These are phyloP conservation scores for Chrysolina haemoptera DNA, from an alignment of 2,888 invertebrate genomes.

Conservation along the genomic window DNA sequence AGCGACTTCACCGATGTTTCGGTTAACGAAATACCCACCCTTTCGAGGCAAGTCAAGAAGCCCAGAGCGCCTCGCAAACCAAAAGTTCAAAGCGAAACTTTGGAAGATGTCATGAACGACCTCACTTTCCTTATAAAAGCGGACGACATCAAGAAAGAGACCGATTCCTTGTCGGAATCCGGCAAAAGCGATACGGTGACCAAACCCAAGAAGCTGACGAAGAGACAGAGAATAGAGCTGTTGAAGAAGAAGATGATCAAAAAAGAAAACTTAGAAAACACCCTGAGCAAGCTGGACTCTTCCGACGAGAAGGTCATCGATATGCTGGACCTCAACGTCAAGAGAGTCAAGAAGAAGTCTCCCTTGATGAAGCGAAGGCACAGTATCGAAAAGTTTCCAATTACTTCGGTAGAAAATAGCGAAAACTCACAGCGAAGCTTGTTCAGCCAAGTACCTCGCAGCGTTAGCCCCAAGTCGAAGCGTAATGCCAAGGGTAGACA, in stretches of 20 bases:
- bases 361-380: conserved; percentile 63
- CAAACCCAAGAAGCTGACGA: conserved; percentile 59
- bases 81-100: conserved; percentile 56
- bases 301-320: conserved; percentile 67
- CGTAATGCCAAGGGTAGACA: conserved; percentile 58
- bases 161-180: conserved; percentile 57
- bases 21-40: conserved; percentile 41
- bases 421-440: conserved; percentile 51
- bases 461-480: conserved; percentile 64
- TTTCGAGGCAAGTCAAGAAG: conserved; percentile 47
- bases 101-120: conserved; percentile 67
- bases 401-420: conserved; percentile 54
- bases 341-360: conserved; percentile 58
- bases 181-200: conserved; percentile 56
- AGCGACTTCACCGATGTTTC: conserved; percentile 50
- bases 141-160: conserved; percentile 59
- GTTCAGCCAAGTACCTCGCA: conserved; percentile 60
- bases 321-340: conserved; percentile 67
- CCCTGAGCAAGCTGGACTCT: conserved; percentile 62
- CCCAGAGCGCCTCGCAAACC: conserved; percentile 48
- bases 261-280: conserved; percentile 65
- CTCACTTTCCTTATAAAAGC: conserved; percentile 60
- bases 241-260: conserved; percentile 61
- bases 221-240: conserved; percentile 56
- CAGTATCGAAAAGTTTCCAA: conserved; percentile 67